phyloP scores from a whole-genome alignment of 2,888 invertebrate genomes.

The Pseudanteris insignis region DNA sequence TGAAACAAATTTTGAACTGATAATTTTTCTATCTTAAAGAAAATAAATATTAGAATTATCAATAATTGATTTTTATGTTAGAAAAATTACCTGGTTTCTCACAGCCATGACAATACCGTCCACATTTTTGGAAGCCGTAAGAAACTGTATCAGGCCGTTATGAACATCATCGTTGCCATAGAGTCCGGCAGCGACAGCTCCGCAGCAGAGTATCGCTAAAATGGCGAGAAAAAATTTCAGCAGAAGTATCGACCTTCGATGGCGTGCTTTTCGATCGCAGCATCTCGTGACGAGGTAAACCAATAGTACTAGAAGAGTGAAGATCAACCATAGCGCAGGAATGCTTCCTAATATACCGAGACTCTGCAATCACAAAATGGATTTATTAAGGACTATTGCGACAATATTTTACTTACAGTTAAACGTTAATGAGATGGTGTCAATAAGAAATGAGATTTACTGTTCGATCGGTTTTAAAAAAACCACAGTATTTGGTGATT shows the following conservation, averaged over 20 bases:
- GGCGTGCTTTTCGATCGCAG: conserved; percentile 92
- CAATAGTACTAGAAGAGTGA: conserved; percentile 87
- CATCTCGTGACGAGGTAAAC: conserved; percentile 94
- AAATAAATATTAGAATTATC: too few species aligned
- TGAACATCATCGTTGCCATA: conserved; percentile 96
- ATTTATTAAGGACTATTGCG: too few species aligned
- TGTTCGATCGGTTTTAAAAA: too few species aligned
- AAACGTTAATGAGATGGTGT: too few species aligned
- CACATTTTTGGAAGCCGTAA: conserved; percentile 82
- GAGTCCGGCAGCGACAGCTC: conserved; percentile 87
- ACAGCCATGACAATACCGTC: conserved; percentile 82
- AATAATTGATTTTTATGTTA: too few species aligned
- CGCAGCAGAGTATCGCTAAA: conserved; percentile 87
- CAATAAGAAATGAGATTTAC: too few species aligned
- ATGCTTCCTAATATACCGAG: conserved; percentile 91
- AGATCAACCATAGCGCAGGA: conserved; percentile 92
- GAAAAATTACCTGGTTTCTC: conserved; percentile 76
- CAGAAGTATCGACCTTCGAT: conserved; percentile 87
- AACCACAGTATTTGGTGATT: too few species aligned
- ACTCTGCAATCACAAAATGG: too few species aligned
- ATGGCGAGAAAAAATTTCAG: conserved; percentile 82
- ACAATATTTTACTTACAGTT: too few species aligned
- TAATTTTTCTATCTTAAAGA: too few species aligned
- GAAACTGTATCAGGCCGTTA: conserved; percentile 79
- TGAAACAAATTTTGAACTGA: too few species aligned